Percentiles rank a stretch among this genome's conserved stretches.
Conservation (phyloP, 2,888 invertebrate species). For the Trileptium ribeirensis region DNA sequence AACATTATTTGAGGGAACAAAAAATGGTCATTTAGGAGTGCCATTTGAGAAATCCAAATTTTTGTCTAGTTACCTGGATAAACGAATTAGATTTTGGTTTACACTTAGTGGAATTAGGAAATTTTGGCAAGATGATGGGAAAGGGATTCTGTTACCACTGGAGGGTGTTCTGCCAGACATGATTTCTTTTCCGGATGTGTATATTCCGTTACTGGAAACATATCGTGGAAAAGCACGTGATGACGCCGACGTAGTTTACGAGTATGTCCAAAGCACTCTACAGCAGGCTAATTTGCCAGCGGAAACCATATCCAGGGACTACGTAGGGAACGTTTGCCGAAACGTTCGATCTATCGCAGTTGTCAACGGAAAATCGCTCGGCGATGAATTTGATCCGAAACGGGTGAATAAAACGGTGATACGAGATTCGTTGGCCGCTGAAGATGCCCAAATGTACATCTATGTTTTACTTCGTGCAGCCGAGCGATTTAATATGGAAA, state of each 20-base stretch:
- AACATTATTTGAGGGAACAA: neutral
- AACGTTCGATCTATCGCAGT: conserved; percentile 74
- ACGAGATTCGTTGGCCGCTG: conserved; percentile 5
- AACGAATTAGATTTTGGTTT: conserved; percentile 39
- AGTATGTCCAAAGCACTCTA: neutral
- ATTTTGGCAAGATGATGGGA: conserved; percentile 40
- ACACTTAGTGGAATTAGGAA: conserved; percentile 28
- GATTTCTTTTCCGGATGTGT: conserved; percentile 42
- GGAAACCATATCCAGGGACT: conserved; percentile 3
- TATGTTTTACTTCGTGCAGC: conserved; percentile 83
- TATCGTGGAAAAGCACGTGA: conserved; percentile 4
- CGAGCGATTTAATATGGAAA: conserved; percentile 78
- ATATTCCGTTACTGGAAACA: conserved; percentile 24
- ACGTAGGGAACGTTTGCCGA: conserved; percentile 54
- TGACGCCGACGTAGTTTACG: neutral
- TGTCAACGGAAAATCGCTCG: conserved; percentile 66
- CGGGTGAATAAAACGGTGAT: neutral
- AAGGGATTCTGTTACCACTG: conserved; percentile 38
- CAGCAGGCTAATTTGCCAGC: conserved; percentile 10
- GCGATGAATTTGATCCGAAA: conserved; percentile 62
- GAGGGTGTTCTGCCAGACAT: conserved; percentile 47
- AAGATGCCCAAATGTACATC: conserved; percentile 49
- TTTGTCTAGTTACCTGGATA: neutral
- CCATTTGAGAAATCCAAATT: neutral
- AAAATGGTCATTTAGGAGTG: neutral